phyloP scores from a whole-genome alignment of 2,797 vertebrate genomes.

The Spea hammondii region DNA sequence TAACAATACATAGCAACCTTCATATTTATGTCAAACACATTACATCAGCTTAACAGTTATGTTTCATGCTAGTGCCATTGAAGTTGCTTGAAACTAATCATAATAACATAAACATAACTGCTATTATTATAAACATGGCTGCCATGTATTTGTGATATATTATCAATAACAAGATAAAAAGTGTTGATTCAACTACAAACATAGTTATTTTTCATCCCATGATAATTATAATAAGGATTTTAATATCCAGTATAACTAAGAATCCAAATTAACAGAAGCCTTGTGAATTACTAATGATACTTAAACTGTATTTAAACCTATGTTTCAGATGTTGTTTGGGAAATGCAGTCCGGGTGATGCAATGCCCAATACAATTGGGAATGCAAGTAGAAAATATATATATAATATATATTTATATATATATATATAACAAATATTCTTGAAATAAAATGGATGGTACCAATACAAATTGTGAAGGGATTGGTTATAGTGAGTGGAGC shows the following conservation, averaged over 20 bases:
- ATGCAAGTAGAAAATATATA: too few species aligned
- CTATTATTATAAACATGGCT: constrained; percentile 69
- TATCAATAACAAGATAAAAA: constrained; percentile 55
- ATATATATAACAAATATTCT: too few species aligned
- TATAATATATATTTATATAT: too few species aligned
- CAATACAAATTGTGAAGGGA: too few species aligned
- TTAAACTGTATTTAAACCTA: too few species aligned
- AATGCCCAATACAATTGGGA: too few species aligned
- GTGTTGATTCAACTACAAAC: constrained; percentile 54
- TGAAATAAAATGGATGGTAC: too few species aligned
- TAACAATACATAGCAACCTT: constrained; percentile 72
- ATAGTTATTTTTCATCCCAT: constrained; percentile 50
- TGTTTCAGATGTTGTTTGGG: too few species aligned
- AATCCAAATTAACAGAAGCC: not conserved
- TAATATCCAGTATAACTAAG: not conserved
- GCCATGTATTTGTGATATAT: constrained; percentile 60
- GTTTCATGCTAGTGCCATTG: constrained; percentile 70
- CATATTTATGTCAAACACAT: constrained; percentile 74
- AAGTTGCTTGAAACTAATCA: constrained; percentile 67
- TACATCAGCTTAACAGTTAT: constrained; percentile 66
- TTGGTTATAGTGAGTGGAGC: too few species aligned
- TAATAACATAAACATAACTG: constrained; percentile 67
- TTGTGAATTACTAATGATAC: too few species aligned
- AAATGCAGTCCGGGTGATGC: too few species aligned
- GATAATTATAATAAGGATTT: constrained; percentile 48